Conservation (phyloP, 2,113 vertebrate genomes). For the Copsychus sechellarum region DNA sequence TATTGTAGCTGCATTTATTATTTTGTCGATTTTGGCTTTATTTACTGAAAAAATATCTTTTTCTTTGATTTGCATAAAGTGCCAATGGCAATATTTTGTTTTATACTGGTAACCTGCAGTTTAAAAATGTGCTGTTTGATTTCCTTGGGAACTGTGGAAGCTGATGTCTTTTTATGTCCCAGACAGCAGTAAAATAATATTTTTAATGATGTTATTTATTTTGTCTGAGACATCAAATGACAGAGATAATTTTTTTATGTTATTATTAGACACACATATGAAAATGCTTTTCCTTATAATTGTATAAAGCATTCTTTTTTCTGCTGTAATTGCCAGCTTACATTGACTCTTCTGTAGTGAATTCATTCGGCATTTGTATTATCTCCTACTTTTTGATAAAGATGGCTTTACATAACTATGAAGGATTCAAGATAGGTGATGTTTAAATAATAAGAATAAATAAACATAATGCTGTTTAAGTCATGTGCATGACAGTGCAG, state of each 20-base stretch:
- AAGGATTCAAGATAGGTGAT: not conserved
- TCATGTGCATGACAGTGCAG: not conserved
- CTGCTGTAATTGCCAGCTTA: not conserved
- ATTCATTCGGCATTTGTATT: not conserved
- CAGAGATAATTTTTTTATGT: not conserved
- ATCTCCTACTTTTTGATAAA: not conserved
- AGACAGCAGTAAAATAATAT: not conserved
- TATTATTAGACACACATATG: not conserved
- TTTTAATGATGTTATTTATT: not conserved
- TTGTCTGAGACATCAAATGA: not conserved
- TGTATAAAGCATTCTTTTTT: not conserved
- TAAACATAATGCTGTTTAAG: not conserved
- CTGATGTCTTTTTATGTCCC: not conserved
- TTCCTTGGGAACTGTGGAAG: not conserved
- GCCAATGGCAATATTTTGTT: not conserved
- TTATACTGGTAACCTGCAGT: not conserved
- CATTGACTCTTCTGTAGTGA: not conserved
- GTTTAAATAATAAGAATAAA: not conserved
- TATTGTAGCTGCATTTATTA: not conserved
- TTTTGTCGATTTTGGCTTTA: not conserved
- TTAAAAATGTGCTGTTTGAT: not conserved
- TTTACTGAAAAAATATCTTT: not conserved
- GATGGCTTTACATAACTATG: not conserved
- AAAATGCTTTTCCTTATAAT: not conserved
- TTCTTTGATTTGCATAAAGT: not conserved